A percentile compares a stretch with the other conserved stretches of the same genome.
Conservation (phyloP, 2,888 invertebrate genomes). For the Leptogaster cylindrica region DNA sequence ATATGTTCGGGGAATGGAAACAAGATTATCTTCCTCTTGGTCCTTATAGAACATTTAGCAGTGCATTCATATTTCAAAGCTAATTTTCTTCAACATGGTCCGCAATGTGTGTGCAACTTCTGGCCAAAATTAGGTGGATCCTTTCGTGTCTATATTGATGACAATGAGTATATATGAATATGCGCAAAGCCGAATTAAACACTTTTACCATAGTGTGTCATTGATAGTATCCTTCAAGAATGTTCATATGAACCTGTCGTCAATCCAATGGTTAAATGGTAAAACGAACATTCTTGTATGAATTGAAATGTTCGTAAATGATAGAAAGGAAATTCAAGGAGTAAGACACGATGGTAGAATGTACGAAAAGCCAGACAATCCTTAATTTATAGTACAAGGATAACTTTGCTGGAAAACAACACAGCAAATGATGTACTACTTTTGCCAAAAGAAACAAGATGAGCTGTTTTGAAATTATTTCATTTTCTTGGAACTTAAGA, state of each 20-base stretch:
- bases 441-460: not conserved
- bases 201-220: not conserved
- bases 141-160: not conserved
- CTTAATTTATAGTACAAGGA: not conserved
- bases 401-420: not conserved
- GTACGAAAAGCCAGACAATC: not conserved
- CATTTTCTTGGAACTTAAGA: constrained; percentile 4
- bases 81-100: constrained; percentile 28
- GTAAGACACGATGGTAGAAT: too few species aligned
- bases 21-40: constrained; percentile 30
- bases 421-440: not conserved
- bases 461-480: constrained; percentile 6
- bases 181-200: not conserved
- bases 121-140: too few species aligned
- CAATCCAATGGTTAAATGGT: not conserved
- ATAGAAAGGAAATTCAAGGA: not conserved
- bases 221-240: not conserved
- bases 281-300: not conserved
- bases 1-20: constrained; percentile 7
- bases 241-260: not conserved
- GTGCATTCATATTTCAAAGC: constrained; percentile 32
- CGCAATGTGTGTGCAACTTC: constrained; percentile 6
- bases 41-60: constrained; percentile 36
- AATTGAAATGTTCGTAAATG: not conserved
- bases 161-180: constrained; percentile 2